Conservation (phyloP, 2,888 invertebrate species). For the Chalcosyrphus nemorum region DNA sequence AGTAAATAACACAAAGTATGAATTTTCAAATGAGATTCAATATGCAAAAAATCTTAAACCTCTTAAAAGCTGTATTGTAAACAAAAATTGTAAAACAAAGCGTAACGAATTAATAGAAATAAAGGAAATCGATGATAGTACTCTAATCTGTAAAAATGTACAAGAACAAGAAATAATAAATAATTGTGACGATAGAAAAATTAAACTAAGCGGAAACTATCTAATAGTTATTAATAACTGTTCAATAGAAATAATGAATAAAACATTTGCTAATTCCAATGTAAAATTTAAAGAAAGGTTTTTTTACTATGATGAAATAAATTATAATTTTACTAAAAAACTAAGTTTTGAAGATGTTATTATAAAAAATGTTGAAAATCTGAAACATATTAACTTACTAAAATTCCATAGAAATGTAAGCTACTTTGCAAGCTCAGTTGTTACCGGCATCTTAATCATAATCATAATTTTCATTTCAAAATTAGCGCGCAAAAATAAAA, state of each 20-base stretch:
- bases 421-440: background rate
- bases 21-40: background rate
- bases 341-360: background rate
- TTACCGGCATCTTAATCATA: background rate
- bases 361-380: background rate
- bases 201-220: too few species aligned
- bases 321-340: background rate
- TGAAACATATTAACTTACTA: background rate
- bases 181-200: background rate
- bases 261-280: background rate
- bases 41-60: background rate
- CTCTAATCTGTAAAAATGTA: background rate
- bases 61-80: background rate
- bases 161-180: background rate
- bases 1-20: background rate
- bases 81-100: constrained; percentile 3
- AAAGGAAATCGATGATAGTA: background rate
- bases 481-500: background rate
- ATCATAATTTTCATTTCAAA: background rate
- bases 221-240: constrained; percentile 1
- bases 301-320: background rate
- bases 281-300: background rate
- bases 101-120: background rate
- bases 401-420: background rate
- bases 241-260: background rate